These are phyloP conservation scores for Zaprionus inermis DNA, from an alignment of 1,140 invertebrate species.

Conservation along the genomic window DNA sequence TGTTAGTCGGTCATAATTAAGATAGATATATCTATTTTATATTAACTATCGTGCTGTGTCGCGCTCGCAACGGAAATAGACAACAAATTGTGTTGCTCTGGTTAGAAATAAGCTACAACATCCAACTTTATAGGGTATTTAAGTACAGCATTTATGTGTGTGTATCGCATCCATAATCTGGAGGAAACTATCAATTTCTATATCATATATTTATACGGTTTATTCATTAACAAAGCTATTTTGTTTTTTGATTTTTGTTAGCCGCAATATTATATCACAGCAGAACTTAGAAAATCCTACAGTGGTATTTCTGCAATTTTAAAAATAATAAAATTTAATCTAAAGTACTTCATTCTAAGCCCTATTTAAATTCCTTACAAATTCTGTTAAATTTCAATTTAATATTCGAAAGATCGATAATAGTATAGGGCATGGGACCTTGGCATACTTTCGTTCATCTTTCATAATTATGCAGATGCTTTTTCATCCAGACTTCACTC, in stretches of 20 bases:
- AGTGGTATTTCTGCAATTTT: too few relatives aligned
- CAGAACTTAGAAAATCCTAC: too few relatives aligned
- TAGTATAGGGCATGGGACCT: neutral
- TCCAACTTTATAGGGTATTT: neutral
- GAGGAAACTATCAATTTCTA: too few relatives aligned
- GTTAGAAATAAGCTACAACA: neutral
- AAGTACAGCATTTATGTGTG: neutral
- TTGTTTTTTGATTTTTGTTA: too few relatives aligned
- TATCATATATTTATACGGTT: too few relatives aligned
- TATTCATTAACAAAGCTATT: too few relatives aligned
- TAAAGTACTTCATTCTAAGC: too few relatives aligned
- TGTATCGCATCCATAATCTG: too few relatives aligned
- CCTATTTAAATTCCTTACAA: neutral
- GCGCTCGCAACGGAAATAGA: neutral
- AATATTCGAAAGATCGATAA: neutral
- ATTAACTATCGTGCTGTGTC: neutral
- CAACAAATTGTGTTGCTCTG: too few relatives aligned
- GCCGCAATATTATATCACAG: too few relatives aligned
- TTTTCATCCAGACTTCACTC: neutral
- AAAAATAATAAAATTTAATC: too few relatives aligned
- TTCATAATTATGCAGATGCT: neutral
- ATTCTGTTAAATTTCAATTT: too few relatives aligned
- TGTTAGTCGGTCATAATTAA: neutral
- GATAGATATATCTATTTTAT: neutral
- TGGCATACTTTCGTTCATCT: neutral